Conservation (phyloP, 2,113 vertebrate genomes). For the Gallinago paraguaiae region DNA sequence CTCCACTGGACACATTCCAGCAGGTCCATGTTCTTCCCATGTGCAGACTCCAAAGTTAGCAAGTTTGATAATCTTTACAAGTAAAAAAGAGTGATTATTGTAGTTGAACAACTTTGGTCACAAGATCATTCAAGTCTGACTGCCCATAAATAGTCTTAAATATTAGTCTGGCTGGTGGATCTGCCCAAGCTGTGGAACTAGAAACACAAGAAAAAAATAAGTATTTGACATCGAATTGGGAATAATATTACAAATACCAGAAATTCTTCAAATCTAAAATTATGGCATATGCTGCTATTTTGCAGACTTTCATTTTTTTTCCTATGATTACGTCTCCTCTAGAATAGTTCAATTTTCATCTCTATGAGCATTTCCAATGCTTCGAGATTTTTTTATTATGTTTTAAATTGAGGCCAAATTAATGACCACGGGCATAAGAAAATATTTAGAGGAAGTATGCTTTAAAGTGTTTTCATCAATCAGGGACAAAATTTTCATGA, state of each 20-base stretch:
- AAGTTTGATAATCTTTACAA: neutral
- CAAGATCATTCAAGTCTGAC: neutral
- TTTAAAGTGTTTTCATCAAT: neutral
- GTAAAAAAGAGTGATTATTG: neutral
- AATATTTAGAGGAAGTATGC: neutral
- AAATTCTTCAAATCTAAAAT: neutral
- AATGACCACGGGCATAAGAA: neutral
- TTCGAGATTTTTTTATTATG: neutral
- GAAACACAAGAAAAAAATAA: neutral
- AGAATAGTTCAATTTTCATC: neutral
- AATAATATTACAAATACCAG: neutral
- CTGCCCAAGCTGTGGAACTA: neutral
- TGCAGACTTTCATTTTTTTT: fast-evolving
- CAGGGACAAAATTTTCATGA: neutral
- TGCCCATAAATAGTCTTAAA: neutral
- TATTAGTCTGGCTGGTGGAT: neutral
- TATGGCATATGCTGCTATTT: neutral
- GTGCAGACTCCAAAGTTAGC: too few relatives aligned
- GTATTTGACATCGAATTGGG: neutral
- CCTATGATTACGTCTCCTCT: neutral
- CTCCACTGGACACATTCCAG: too few relatives aligned
- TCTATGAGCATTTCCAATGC: neutral
- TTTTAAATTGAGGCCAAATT: neutral
- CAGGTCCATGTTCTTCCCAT: too few relatives aligned
- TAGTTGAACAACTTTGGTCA: neutral